Percentiles rank a stretch among this genome's conserved stretches.
phyloP scores from a whole-genome alignment of 2,888 invertebrate genomes.

The Melolontha melolontha region DNA sequence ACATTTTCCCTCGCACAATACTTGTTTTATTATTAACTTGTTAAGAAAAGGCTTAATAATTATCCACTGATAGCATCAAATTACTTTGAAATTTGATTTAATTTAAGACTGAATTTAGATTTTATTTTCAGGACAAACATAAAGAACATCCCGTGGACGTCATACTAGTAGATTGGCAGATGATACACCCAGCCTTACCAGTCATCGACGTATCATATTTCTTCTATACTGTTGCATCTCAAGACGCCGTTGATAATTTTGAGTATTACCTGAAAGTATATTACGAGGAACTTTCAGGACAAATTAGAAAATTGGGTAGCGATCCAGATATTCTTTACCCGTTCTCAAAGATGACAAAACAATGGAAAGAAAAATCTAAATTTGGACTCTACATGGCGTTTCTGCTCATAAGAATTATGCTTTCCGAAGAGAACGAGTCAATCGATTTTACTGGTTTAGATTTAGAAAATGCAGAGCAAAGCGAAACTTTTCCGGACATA shows the following conservation, averaged over 20 bases:
- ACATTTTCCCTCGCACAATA: no score
- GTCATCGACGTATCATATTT: constrained; percentile 58
- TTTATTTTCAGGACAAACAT: no score
- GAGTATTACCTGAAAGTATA: constrained; percentile 57
- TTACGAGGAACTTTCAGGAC: constrained; percentile 53
- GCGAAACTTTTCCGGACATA: neutral
- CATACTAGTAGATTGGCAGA: constrained; percentile 53
- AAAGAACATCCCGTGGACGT: constrained; percentile 35
- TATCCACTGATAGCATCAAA: no score
- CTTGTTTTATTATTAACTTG: no score
- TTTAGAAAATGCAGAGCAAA: neutral
- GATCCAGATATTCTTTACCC: constrained; percentile 12
- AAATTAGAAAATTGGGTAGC: constrained; percentile 50
- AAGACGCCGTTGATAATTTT: constrained; percentile 53
- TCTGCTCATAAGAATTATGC: constrained; percentile 45
- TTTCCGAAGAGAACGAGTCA: constrained; percentile 45
- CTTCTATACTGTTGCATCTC: constrained; percentile 56
- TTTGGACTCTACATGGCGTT: constrained; percentile 47
- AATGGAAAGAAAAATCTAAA: constrained; percentile 47
- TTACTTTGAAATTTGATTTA: no score
- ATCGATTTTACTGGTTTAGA: constrained; percentile 43
- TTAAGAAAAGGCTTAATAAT: no score
- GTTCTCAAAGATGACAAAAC: constrained; percentile 48
- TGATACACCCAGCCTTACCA: constrained; percentile 49
- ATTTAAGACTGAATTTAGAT: no score